Percentiles rank a stretch among this genome's conserved stretches.
Evolutionary conservation across 2,797 vertebrate species (phyloP).

Genomic region (Lepilemur ruficaudatus): DNA sequence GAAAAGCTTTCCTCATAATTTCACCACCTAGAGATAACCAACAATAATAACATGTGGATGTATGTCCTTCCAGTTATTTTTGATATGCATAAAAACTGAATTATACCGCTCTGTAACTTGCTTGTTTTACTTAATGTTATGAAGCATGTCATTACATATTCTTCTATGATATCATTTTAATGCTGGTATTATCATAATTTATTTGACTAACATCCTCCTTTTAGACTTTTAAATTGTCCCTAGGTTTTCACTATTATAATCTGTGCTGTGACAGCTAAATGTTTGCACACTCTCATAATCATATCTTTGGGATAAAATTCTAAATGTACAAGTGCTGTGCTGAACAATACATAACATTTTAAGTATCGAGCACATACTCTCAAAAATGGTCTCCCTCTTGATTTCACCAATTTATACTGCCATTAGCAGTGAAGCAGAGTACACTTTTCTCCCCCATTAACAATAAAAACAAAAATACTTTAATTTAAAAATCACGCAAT

Average conservation of each 20-base stretch:
- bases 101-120: background rate
- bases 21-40: background rate
- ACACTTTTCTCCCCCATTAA: background rate
- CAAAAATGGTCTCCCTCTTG: background rate
- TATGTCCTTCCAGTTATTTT: background rate
- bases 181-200: background rate
- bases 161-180: background rate
- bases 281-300: background rate
- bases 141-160: background rate
- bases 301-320: background rate
- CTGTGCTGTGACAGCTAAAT: background rate
- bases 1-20: background rate
- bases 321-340: background rate
- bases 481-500: too few relatives aligned
- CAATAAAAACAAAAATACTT: background rate
- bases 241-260: background rate
- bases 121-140: background rate
- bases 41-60: background rate
- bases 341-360: background rate
- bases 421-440: background rate
- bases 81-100: background rate
- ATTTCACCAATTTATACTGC: background rate
- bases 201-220: background rate
- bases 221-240: background rate
- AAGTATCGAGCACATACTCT: background rate